Evolutionary conservation across 2,113 vertebrate genomes (phyloP).

Genomic region (Periophthalmus modestus): DNA sequence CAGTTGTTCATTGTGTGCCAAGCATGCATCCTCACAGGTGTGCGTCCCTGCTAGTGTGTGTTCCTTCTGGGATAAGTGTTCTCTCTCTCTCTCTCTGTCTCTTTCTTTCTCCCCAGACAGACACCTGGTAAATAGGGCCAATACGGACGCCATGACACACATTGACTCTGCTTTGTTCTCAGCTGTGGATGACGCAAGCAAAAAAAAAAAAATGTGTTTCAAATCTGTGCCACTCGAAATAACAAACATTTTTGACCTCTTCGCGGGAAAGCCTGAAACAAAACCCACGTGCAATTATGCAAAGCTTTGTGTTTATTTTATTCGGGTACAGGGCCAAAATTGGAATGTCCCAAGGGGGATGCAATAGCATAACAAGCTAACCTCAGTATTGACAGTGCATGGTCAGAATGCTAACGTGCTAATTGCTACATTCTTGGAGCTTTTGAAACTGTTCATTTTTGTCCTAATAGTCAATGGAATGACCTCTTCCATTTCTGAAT

Average conservation of each 20-base stretch:
- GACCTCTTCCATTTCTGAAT: neutral
- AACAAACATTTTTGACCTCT: conserved; percentile 17
- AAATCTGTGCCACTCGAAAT: conserved; percentile 27
- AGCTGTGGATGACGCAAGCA: conserved; percentile 37
- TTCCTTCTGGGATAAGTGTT: conserved; percentile 39
- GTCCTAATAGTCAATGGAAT: neutral
- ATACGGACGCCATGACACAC: conserved; percentile 35
- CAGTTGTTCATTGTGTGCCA: conserved; percentile 43
- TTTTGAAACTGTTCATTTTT: neutral
- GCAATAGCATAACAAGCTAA: neutral
- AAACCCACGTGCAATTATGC: neutral
- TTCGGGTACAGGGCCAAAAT: neutral
- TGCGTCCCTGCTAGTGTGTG: conserved; percentile 29
- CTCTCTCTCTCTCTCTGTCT: conserved; percentile 26
- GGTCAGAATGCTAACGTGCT: neutral
- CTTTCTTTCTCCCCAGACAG: conserved; percentile 31
- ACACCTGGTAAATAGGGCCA: conserved; percentile 55
- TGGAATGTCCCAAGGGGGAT: neutral
- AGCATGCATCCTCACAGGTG: conserved; percentile 52
- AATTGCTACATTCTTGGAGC: neutral
- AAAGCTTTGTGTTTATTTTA: neutral
- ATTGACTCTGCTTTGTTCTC: conserved; percentile 28
- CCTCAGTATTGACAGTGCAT: conserved; percentile 9
- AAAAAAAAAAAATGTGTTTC: conserved; percentile 21
- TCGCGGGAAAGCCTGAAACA: conserved; percentile 5